A percentile compares a stretch with the other conserved stretches of the same genome.
phyloP scores from a whole-genome alignment of 2,113 vertebrate genomes.

The Pachyramphus minor region DNA sequence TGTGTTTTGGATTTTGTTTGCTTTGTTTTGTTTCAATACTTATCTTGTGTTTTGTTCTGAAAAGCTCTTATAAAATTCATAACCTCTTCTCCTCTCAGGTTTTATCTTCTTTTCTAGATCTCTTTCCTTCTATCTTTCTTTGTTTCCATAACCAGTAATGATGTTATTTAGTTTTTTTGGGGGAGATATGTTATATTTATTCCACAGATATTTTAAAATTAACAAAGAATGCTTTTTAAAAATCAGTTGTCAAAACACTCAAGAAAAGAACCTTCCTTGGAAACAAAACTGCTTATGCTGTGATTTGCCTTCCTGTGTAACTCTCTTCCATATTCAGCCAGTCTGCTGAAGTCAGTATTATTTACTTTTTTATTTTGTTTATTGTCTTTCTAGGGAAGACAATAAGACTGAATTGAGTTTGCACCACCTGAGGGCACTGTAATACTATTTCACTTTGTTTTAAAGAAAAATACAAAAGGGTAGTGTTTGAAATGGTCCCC shows the following conservation, averaged over 20 bases:
- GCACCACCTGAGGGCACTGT: conserved; percentile 56
- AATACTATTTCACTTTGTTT: neutral
- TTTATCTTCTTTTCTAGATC: neutral
- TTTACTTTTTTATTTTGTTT: neutral
- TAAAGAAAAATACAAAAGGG: neutral
- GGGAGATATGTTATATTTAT: neutral
- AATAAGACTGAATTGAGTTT: neutral
- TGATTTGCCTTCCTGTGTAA: neutral
- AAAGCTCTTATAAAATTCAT: neutral
- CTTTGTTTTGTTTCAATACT: neutral
- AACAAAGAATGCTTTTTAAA: neutral
- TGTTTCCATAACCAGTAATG: neutral
- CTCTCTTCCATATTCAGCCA: neutral
- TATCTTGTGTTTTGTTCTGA: neutral
- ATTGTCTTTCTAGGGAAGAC: neutral
- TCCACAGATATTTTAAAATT: neutral
- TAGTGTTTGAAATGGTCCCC: neutral
- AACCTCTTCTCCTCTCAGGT: neutral
- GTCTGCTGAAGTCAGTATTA: neutral
- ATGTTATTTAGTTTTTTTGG: neutral
- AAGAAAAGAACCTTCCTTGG: neutral
- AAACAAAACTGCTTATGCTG: neutral
- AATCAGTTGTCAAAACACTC: neutral
- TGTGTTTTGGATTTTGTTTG: neutral
- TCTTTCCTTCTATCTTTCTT: neutral